Conservation (phyloP, 64 coral and sea anemone genomes). For the Platygyra sinensis region DNA sequence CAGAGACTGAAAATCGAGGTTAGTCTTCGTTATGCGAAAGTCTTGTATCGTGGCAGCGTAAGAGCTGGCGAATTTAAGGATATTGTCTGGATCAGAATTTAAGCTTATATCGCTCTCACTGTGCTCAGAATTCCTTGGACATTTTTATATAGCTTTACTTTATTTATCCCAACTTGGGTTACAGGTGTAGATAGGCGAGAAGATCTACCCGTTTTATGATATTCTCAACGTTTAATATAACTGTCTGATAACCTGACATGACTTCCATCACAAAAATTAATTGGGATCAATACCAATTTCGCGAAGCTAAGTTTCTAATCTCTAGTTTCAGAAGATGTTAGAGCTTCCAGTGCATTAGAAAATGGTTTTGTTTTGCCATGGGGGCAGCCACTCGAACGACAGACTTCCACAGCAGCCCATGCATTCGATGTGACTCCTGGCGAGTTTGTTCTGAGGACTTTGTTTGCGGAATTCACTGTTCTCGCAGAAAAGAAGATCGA, state of each 20-base stretch:
- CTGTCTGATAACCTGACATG: not conserved
- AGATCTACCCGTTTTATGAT: no score
- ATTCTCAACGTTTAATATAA: not conserved
- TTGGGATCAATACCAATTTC: not conserved
- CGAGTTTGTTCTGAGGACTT: slow-evolving; percentile 88
- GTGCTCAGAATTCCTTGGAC: not conserved
- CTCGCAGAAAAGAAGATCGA: slow-evolving; percentile 95
- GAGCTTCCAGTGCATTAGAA: slow-evolving; percentile 19
- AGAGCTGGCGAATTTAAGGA: not conserved
- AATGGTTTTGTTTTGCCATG: slow-evolving; percentile 74
- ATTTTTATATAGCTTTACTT: not conserved
- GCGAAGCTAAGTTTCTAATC: not conserved
- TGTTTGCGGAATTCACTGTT: slow-evolving; percentile 94
- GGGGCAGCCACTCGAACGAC: slow-evolving; percentile 66
- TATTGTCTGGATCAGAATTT: not conserved
- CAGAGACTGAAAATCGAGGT: slow-evolving; percentile 38
- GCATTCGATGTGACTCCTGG: slow-evolving; percentile 80
- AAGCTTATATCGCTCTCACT: not conserved
- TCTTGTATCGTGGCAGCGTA: not conserved
- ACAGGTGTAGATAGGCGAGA: no score
- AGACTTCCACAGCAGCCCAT: not conserved
- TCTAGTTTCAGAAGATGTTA: slow-evolving; percentile 35
- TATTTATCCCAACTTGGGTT: not conserved
- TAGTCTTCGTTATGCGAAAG: not conserved
- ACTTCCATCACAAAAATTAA: not conserved